Percentiles rank a stretch among this genome's conserved stretches.
Evolutionary conservation across 92 coral and sea anemone species (phyloP).

Genomic region (Porites lobata): DNA sequence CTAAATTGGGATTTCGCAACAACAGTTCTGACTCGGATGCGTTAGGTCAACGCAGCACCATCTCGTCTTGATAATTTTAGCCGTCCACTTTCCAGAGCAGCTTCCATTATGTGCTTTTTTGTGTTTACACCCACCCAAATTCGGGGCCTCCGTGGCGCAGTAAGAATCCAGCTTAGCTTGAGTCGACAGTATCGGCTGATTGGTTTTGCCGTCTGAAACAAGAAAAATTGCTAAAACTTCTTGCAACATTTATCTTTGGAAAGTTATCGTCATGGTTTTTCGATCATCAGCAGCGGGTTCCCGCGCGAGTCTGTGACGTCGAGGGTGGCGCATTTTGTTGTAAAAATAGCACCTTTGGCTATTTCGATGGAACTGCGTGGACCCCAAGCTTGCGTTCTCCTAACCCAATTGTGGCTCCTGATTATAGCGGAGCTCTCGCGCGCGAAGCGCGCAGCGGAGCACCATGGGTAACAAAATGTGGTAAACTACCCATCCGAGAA

Average conservation of each 20-base stretch:
- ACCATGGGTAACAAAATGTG: too few relatives aligned
- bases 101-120: neutral
- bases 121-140: neutral
- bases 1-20: slow-evolving; percentile 7
- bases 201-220: neutral
- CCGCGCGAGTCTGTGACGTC: too few relatives aligned
- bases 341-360: too few relatives aligned
- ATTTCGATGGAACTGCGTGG: too few relatives aligned
- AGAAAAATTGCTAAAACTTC: too few relatives aligned
- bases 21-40: slow-evolving; percentile 1
- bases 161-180: neutral
- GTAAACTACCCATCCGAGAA: too few relatives aligned
- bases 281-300: too few relatives aligned
- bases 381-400: too few relatives aligned
- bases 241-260: neutral
- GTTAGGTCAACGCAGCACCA: slow-evolving; percentile 10
- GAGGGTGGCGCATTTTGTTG: too few relatives aligned
- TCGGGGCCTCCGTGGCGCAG: neutral
- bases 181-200: neutral
- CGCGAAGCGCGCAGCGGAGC: too few relatives aligned
- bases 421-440: too few relatives aligned
- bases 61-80: neutral
- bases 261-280: neutral
- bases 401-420: too few relatives aligned
- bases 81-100: slow-evolving; percentile 1